Evolutionary conservation across 2,113 vertebrate genomes (phyloP).

Genomic region (Sialia sialis): DNA sequence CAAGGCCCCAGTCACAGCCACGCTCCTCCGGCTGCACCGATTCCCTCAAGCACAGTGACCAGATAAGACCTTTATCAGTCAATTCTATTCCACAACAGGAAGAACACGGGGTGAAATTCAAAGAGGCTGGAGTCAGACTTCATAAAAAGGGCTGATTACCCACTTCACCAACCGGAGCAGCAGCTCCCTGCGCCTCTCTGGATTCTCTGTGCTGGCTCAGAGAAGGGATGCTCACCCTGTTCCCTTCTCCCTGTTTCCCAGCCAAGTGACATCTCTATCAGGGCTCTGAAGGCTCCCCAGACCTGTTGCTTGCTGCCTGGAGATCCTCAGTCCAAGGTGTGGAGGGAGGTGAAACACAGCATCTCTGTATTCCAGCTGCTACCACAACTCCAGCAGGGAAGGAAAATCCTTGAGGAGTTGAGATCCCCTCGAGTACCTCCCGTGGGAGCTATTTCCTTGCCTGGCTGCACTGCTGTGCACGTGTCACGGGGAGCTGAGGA

Average conservation of each 20-base stretch:
- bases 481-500: neutral
- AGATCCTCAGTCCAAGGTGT: neutral
- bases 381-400: neutral
- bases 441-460: neutral
- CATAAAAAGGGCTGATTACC: constrained; percentile 45
- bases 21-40: neutral
- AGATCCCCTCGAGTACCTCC: neutral
- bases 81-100: neutral
- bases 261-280: neutral
- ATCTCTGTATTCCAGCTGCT: neutral
- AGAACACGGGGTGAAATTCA: neutral
- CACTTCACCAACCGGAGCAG: neutral
- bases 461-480: neutral
- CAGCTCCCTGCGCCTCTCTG: neutral
- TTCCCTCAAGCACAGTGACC: neutral
- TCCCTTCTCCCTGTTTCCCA: neutral
- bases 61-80: constrained; percentile 30
- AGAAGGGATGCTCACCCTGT: neutral
- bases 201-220: fast-evolving
- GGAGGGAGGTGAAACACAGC: neutral
- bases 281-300: neutral
- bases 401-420: neutral
- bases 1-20: neutral
- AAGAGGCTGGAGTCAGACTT: constrained; percentile 16
- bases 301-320: neutral